A percentile compares a stretch with the other conserved stretches of the same genome.
Evolutionary conservation across 2,888 invertebrate genomes (phyloP).

Genomic region (Timandra comae): DNA sequence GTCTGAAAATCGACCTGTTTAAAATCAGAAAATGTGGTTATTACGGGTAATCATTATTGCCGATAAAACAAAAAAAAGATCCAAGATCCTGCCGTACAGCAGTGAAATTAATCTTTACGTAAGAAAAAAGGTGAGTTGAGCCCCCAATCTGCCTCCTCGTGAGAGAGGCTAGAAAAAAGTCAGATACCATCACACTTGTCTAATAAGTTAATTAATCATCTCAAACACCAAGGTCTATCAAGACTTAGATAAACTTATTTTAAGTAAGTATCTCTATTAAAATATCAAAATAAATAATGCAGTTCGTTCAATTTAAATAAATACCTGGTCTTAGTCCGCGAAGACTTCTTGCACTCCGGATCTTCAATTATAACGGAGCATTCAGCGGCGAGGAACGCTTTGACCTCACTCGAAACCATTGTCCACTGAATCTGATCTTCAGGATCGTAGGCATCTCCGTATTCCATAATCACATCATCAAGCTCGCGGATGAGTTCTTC

Average conservation of each 20-base stretch:
- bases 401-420: slow-evolving; percentile 94
- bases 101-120: too few species aligned
- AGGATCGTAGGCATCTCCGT: slow-evolving; percentile 96
- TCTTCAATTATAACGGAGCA: slow-evolving; percentile 44
- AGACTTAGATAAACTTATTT: too few species aligned
- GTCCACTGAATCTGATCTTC: slow-evolving; percentile 98
- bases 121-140: too few species aligned
- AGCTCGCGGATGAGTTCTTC: slow-evolving; percentile 94
- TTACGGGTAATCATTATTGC: too few species aligned
- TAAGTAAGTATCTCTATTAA: too few species aligned
- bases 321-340: background rate
- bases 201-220: background rate
- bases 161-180: background rate
- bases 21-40: too few species aligned
- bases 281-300: too few species aligned
- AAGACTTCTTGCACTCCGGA: slow-evolving; percentile 1
- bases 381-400: slow-evolving; percentile 95
- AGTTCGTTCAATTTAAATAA: too few species aligned
- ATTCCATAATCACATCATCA: slow-evolving; percentile 95
- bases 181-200: background rate
- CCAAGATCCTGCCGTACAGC: too few species aligned
- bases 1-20: slow-evolving; percentile 73
- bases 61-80: too few species aligned
- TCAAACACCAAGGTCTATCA: too few species aligned
- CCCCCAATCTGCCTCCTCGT: too few species aligned